These are phyloP conservation scores for Neoaliturus tenellus DNA, from an alignment of 2,888 invertebrate genomes.

Conservation along the genomic window DNA sequence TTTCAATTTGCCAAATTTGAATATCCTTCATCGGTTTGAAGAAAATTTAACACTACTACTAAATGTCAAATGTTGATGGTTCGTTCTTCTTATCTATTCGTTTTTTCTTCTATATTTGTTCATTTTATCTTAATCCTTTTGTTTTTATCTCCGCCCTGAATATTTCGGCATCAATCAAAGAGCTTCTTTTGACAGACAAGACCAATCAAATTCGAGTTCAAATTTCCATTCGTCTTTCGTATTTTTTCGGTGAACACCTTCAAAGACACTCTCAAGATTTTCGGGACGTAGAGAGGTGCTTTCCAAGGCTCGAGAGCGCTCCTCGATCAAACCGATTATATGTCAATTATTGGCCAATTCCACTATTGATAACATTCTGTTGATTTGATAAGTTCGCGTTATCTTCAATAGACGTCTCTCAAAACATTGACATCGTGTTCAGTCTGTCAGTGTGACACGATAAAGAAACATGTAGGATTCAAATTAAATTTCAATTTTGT, in stretches of 20 bases:
- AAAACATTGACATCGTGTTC: conserved; percentile 15
- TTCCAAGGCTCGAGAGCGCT: not conserved
- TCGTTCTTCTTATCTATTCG: too few relatives aligned
- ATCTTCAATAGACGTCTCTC: conserved; percentile 1
- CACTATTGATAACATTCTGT: conserved; percentile 27
- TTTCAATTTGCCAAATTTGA: too few relatives aligned
- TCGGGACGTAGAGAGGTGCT: not conserved
- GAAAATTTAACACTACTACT: too few relatives aligned
- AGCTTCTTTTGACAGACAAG: not conserved
- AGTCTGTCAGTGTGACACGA: not conserved
- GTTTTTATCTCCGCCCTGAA: too few relatives aligned
- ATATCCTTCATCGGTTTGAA: too few relatives aligned
- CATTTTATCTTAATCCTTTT: too few relatives aligned
- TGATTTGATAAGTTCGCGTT: conserved; percentile 21
- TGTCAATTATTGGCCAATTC: conserved; percentile 8
- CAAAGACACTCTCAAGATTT: not conserved
- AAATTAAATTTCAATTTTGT: not conserved
- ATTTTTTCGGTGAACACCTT: not conserved
- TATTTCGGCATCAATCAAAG: not conserved
- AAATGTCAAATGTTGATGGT: too few relatives aligned
- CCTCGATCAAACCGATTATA: not conserved
- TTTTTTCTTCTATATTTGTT: too few relatives aligned
- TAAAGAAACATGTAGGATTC: not conserved
- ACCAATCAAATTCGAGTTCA: not conserved
- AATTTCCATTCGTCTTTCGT: not conserved